Conservation (phyloP, 1,140 invertebrate genomes). For the Helicoverpa armigera region DNA sequence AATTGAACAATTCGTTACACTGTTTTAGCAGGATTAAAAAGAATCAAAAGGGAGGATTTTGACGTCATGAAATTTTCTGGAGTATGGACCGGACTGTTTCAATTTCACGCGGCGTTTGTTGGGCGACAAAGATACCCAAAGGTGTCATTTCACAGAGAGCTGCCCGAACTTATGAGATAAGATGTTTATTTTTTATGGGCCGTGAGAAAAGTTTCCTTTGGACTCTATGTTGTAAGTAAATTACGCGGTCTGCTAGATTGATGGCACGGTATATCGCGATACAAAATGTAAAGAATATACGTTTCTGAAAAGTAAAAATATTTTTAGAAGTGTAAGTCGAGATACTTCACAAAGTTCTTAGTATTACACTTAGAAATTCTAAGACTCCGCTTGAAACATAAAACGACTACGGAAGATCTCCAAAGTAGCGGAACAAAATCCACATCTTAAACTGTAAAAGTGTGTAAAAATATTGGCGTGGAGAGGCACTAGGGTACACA, state of each 20-base stretch:
- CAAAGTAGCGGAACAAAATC: constrained; percentile 44
- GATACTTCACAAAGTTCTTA: not conserved
- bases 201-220: constrained; percentile 52
- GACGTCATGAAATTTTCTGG: constrained; percentile 59
- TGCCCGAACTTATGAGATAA: constrained; percentile 65
- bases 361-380: not conserved
- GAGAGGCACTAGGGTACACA: constrained; percentile 70
- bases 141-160: constrained; percentile 80
- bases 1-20: constrained; percentile 16
- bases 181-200: constrained; percentile 65
- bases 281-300: not conserved
- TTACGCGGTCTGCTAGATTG: constrained; percentile 43
- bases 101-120: constrained; percentile 84
- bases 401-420: constrained; percentile 23
- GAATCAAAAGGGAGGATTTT: constrained; percentile 57
- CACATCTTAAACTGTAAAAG: constrained; percentile 63
- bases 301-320: not conserved
- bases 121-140: constrained; percentile 81
- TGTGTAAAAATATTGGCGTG: constrained; percentile 75
- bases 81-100: constrained; percentile 69
- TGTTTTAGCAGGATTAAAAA: constrained; percentile 55
- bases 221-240: constrained; percentile 47
- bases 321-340: not conserved
- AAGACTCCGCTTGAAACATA: constrained; percentile 5
- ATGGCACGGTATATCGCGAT: constrained; percentile 7